Base-by-base conservation (phyloP, 2,888 invertebrate genomes). In the Epirrhoe alternata region DNA sequence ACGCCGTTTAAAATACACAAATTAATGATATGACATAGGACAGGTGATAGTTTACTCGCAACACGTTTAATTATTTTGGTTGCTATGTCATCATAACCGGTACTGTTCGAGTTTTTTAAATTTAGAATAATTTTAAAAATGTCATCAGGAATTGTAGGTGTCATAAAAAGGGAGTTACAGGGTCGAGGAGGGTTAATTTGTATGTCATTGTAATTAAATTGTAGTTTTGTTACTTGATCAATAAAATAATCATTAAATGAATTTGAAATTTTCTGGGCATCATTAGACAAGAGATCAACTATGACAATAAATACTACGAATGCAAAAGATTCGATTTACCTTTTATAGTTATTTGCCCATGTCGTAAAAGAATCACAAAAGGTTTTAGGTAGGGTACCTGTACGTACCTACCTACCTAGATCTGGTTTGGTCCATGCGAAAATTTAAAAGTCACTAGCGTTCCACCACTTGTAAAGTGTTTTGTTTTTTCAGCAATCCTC, bases 401-500 rank as follows among this genome's bases (percentile, higher is more conserved):
- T 24, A 24, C 1, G 1, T 24, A 24, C 24, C 24, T 24, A 24
- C 24, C 1, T 24, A 24, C 24, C 24, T 24, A 24, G 24, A 24
- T n/a, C n/a, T n/a, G n/a, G 3, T 24, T 24, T 24, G 24, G 24
- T 24, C 24, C 24, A 24, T 24, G 24, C 24, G 1, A 3, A 24
- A 24, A 24, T 24, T 3, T 1, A 24, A 24, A 24, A 24, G 24
- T 24, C 24, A 33, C 33, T 7, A 8, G 42, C 12, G 1, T 8
- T 42, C 12, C 5, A 7, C 33, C 7, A 33, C 0, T 7, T 5
- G n/a, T 12, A 42, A 8, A 42, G 10, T 12, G 10, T 24, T 42
- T n/a, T 42, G 16, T 30, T 71, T 56, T 94, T 94, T 52, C 92
- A 99, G 99, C 99, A n/a, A 96, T 99, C 76, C 94, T 99, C 76